Evolutionary conservation across 30 jellyfish, hydroid and myxozoan species (phyloP).

Genomic region (Aurelia aurita): DNA sequence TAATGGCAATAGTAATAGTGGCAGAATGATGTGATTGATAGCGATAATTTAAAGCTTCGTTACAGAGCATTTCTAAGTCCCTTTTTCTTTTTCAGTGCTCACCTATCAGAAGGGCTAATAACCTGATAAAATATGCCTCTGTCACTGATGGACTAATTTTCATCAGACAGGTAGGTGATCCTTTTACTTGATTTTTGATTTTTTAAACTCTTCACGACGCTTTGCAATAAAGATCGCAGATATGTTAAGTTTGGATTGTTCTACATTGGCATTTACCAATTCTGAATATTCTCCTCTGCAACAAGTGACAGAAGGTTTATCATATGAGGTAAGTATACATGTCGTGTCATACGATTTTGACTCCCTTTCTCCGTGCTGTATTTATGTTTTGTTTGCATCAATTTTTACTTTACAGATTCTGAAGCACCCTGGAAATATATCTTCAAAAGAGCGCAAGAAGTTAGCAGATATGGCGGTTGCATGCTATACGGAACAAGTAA

Average conservation of each 20-base stretch:
- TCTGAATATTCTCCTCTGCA: no score
- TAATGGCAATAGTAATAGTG: no score
- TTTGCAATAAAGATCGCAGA: no score
- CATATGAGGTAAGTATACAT: no score
- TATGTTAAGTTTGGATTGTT: no score
- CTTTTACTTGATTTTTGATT: background rate
- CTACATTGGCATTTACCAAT: no score
- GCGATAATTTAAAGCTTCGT: background rate
- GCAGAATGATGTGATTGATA: no score
- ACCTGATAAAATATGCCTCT: slow-evolving; percentile 58
- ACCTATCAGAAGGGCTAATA: slow-evolving; percentile 79
- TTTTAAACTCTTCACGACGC: background rate
- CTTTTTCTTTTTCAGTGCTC: slow-evolving; percentile 66
- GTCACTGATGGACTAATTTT: slow-evolving; percentile 85
- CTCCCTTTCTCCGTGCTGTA: background rate
- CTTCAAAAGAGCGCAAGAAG: slow-evolving; percentile 73
- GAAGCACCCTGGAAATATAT: slow-evolving; percentile 70
- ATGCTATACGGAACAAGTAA: slow-evolving; percentile 92
- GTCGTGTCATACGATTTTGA: background rate
- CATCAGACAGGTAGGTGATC: slow-evolving; percentile 81
- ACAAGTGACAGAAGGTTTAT: no score
- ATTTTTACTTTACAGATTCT: slow-evolving; percentile 39
- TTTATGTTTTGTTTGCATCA: background rate
- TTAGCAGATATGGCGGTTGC: slow-evolving; percentile 86
- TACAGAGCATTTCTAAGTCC: background rate